Conservation (phyloP, 2,888 invertebrate species). For the Plagiodera versicolora region DNA sequence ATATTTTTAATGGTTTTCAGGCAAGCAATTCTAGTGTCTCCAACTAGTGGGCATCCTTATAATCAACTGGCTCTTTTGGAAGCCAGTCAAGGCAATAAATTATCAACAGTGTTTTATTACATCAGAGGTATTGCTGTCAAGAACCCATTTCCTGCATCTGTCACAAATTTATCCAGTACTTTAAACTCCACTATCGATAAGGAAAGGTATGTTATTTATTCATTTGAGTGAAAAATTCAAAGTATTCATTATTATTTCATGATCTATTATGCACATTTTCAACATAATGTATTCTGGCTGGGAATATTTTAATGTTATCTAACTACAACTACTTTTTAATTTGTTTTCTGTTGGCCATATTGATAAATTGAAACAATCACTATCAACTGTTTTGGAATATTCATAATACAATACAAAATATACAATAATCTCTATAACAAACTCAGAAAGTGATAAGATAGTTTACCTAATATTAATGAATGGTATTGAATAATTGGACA, state of each 20-base stretch:
- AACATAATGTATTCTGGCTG: neutral
- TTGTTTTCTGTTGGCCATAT: no score
- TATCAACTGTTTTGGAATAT: no score
- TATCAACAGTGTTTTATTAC: constrained; percentile 85
- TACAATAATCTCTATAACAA: no score
- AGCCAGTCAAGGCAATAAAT: constrained; percentile 76
- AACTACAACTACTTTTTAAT: neutral
- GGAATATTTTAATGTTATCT: neutral
- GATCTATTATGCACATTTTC: no score
- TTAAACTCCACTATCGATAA: constrained; percentile 61
- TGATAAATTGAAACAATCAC: no score
- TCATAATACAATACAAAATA: no score
- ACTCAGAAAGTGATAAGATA: no score
- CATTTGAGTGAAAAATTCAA: no score
- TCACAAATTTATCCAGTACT: constrained; percentile 77
- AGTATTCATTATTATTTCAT: no score
- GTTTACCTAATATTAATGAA: no score
- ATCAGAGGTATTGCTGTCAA: constrained; percentile 80
- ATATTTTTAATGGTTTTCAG: constrained; percentile 48
- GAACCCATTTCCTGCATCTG: constrained; percentile 83
- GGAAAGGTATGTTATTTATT: constrained; percentile 52
- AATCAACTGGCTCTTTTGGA: constrained; percentile 84
- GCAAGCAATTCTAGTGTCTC: constrained; percentile 73
- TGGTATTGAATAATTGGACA: no score
- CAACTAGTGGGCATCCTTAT: constrained; percentile 84